Evolutionary conservation across 2,888 invertebrate genomes (phyloP), one percentile per base, ranked within the genome.

Genomic region (Slavum lentiscoides): DNA sequence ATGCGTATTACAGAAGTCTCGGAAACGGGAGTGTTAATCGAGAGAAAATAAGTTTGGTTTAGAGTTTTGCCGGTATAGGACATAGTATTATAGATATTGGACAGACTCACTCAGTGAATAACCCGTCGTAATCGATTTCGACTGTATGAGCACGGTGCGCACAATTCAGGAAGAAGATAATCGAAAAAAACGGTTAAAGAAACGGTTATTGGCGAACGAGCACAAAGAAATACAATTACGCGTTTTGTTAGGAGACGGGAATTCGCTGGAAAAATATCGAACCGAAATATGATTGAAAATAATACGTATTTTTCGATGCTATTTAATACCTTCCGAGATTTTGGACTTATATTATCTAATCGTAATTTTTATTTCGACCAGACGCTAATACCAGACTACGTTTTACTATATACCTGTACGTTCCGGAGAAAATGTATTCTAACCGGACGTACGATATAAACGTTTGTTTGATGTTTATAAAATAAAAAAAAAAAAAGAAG

Each of bases 191-290:
- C 39, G 11, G 39, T 2, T 4, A 59, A 73, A n/a, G 49, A 73
- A 62, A 73, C 61, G 30, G 30, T 61, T 62, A 49, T 15, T 6
- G n/a, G 13, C 30, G 8, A 62, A n/a, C 13, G 19, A 17, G 15
- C 59, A 7, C 30, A 68, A 62, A 73, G 49, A 73, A 62, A 62
- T 62, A 73, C 19, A 37, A 64, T 64, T 74, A 53, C 37, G 53
- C 37, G 53, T 53, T 64, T 74, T 53, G 53, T 74, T 30, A 8
- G 61, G 1, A 19, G 9, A 43, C 30, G 6, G 3, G 30, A 73
- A 39, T 39, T 72, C 17, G 49, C 11, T 73, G 30, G 49, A 13
- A 70, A 59, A 70, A 59, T 72, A 59, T 59, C 39, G 8, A 59
- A 70, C 37, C 5, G 11, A 58, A 73, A 73, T 49, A 61, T 21